Conservation (phyloP, 2,113 vertebrate genomes). For the Chloropsis hardwickii region DNA sequence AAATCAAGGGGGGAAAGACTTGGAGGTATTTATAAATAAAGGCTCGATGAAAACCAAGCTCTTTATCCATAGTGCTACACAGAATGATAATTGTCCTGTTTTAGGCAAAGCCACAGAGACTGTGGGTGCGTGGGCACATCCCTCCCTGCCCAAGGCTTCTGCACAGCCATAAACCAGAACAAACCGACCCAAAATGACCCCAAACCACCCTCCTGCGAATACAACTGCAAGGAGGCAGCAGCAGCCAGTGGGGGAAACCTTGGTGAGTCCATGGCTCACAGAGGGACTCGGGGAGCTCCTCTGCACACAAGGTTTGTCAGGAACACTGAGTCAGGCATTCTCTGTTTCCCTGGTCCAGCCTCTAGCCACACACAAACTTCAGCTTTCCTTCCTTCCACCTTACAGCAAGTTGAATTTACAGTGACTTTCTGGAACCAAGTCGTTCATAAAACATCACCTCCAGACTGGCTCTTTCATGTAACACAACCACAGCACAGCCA, state of each 20-base stretch:
- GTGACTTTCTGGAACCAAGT: not conserved
- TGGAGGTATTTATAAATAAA: conserved; percentile 37
- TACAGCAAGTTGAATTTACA: not conserved
- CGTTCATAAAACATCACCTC: not conserved
- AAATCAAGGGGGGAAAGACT: not conserved
- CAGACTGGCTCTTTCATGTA: not conserved
- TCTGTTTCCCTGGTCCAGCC: not conserved
- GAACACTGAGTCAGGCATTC: not conserved
- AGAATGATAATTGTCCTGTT: not conserved
- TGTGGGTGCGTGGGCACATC: not conserved
- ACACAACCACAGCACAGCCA: not conserved
- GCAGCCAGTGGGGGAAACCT: not conserved
- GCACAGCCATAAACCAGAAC: not conserved
- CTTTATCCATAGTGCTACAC: not conserved
- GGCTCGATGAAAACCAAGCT: not conserved
- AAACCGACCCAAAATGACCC: not conserved
- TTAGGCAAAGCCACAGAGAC: not conserved
- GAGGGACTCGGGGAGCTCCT: accelerated
- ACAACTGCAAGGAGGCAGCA: not conserved
- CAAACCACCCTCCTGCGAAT: accelerated
- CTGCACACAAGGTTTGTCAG: not conserved
- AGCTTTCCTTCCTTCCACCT: not conserved
- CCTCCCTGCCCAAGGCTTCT: not conserved
- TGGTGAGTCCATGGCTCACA: accelerated
- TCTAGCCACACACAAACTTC: not conserved